A percentile compares a stretch with the other conserved stretches of the same genome.
These are phyloP conservation scores for Morpho deidamia DNA, from an alignment of 2,888 invertebrate genomes.

Conservation along the genomic window DNA sequence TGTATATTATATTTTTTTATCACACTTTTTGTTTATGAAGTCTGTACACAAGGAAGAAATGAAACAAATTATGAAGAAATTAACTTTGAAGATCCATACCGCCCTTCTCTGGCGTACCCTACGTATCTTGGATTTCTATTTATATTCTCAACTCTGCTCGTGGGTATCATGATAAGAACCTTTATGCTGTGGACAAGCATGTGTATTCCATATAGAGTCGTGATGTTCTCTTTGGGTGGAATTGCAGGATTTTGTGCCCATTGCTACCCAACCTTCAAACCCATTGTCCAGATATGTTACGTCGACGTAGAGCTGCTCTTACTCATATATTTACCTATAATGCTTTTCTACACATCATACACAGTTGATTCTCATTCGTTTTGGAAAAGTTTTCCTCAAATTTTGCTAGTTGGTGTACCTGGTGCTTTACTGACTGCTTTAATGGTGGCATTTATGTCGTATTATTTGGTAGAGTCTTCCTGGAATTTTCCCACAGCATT, in stretches of 20 bases:
- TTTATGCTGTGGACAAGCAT: slow-evolving; percentile 51
- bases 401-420: slow-evolving; percentile 54
- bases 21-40: slow-evolving; percentile 1
- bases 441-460: slow-evolving; percentile 57
- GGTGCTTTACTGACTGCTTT: slow-evolving; percentile 54
- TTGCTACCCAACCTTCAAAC: slow-evolving; percentile 46
- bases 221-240: slow-evolving; percentile 62
- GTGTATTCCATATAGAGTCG: slow-evolving; percentile 54
- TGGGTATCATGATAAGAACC: slow-evolving; percentile 53
- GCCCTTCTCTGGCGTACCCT: slow-evolving; percentile 50
- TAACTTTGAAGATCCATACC: slow-evolving; percentile 18
- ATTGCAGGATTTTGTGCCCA: slow-evolving; percentile 54
- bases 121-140: slow-evolving; percentile 48
- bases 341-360: slow-evolving; percentile 62
- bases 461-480: slow-evolving; percentile 49
- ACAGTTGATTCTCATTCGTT: slow-evolving; percentile 61
- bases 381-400: slow-evolving; percentile 58
- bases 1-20: slow-evolving; percentile 12
- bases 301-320: slow-evolving; percentile 51
- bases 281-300: slow-evolving; percentile 52
- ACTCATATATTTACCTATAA: slow-evolving; percentile 47
- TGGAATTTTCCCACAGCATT: slow-evolving; percentile 56
- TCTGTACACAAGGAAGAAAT: not conserved
- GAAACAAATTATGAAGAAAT: slow-evolving; percentile 6
- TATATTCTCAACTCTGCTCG: slow-evolving; percentile 46